These are phyloP conservation scores for Ganaspis sp. DNA, from an alignment of 1,140 invertebrate species.

Conservation along the genomic window DNA sequence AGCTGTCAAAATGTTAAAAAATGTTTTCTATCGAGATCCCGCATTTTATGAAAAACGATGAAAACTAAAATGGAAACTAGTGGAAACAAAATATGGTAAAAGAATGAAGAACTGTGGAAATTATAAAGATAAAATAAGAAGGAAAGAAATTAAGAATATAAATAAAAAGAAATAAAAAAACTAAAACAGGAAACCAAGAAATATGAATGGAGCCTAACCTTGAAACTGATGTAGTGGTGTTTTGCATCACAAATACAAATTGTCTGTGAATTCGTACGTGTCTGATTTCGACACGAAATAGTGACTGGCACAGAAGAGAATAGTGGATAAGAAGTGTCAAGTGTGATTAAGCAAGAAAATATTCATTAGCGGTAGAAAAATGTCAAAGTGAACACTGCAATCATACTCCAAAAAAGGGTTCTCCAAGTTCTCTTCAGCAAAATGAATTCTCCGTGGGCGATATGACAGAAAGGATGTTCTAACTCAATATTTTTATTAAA, in stretches of 20 bases:
- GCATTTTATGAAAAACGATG: too few species aligned
- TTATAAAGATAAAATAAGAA: too few species aligned
- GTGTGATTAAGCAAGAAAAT: conserved; percentile 18
- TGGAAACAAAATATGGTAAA: too few species aligned
- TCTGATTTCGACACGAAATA: neutral
- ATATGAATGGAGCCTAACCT: conserved; percentile 20
- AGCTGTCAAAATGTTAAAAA: too few species aligned
- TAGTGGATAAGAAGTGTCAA: neutral
- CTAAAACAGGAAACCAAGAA: neutral
- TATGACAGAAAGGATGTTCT: conserved; percentile 59
- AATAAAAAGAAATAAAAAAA: neutral
- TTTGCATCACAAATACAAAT: neutral
- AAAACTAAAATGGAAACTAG: too few species aligned
- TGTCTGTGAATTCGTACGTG: too few species aligned
- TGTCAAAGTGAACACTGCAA: neutral
- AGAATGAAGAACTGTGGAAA: too few species aligned
- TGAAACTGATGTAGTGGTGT: neutral
- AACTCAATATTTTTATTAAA: conserved; percentile 55
- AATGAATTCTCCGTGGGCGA: conserved; percentile 5
- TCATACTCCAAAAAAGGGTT: neutral
- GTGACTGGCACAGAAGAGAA: neutral
- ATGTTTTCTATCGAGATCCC: too few species aligned
- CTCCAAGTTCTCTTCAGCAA: neutral
- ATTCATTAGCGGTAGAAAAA: conserved; percentile 13
- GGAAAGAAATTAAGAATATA: too few species aligned